phyloP scores from a whole-genome alignment of 2,888 invertebrate genomes.

The Rhagium mordax region DNA sequence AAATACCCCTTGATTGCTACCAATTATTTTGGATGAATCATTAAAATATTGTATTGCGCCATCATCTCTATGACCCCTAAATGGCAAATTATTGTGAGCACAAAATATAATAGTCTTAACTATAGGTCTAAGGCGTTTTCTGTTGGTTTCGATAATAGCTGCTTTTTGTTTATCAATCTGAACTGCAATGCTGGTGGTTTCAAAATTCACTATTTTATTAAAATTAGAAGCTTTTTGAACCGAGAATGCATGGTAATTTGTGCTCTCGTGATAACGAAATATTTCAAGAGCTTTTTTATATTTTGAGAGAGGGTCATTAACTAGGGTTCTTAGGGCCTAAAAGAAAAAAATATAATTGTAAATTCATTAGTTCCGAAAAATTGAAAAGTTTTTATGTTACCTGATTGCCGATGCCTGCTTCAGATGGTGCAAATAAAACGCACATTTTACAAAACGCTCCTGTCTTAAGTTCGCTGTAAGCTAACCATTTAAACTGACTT shows the following conservation, averaged over 20 bases:
- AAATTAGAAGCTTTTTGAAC: not conserved
- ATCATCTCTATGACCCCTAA: not conserved
- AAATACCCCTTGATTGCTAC: not conserved
- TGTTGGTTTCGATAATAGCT: not conserved
- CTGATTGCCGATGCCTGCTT: not conserved
- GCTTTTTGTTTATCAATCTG: not conserved
- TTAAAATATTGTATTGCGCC: not conserved
- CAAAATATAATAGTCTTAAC: not conserved
- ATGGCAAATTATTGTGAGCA: not conserved
- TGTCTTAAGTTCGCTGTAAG: not conserved
- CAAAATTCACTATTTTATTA: not conserved
- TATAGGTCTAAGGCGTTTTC: too few relatives aligned
- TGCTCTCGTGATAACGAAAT: too few relatives aligned
- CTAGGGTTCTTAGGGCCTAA: not conserved
- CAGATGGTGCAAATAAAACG: not conserved
- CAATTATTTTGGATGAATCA: not conserved
- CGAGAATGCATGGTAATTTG: too few relatives aligned
- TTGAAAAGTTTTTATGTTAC: not conserved
- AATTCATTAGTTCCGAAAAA: too few relatives aligned
- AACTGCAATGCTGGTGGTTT: not conserved
- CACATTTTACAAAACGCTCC: not conserved
- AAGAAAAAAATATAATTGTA: too few relatives aligned
- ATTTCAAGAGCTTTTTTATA: too few relatives aligned
- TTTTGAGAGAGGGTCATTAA: too few relatives aligned
- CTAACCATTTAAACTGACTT: not conserved